These are phyloP conservation scores for Caenorhabditis briggsae DNA, from an alignment of 1,140 invertebrate genomes.

Conservation along the genomic window DNA sequence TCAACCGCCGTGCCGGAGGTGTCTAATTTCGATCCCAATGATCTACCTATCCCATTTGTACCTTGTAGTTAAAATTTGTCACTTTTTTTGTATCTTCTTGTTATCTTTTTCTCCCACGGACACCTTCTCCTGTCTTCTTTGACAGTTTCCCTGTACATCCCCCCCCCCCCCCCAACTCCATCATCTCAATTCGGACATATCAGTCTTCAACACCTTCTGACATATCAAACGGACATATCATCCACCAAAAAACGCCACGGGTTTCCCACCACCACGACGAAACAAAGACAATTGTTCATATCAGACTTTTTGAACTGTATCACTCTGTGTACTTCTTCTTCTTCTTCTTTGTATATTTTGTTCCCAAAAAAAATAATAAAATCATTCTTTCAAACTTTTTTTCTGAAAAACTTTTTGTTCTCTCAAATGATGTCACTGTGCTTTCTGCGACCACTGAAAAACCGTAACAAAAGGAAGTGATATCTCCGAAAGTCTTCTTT, in stretches of 20 bases:
- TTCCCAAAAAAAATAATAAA: neutral
- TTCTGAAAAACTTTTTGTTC: neutral
- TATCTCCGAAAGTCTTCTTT: slow-evolving; percentile 16
- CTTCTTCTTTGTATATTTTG: slow-evolving; percentile 26
- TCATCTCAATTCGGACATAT: slow-evolving; percentile 35
- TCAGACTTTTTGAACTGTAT: slow-evolving; percentile 39
- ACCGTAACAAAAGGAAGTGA: neutral
- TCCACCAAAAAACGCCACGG: neutral
- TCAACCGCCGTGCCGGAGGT: slow-evolving; percentile 34
- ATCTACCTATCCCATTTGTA: neutral
- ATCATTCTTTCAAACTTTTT: neutral
- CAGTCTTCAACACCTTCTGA: neutral
- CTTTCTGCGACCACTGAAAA: slow-evolving; percentile 5
- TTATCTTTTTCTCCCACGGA: neutral
- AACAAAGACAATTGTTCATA: slow-evolving; percentile 2
- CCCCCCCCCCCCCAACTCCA: neutral
- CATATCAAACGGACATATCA: slow-evolving; percentile 3
- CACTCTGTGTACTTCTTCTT: slow-evolving; percentile 9
- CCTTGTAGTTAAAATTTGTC: neutral
- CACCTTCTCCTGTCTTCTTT: slow-evolving; percentile 11
- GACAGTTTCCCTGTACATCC: slow-evolving; percentile 44
- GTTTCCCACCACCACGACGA: neutral
- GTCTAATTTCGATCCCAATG: slow-evolving; percentile 40
- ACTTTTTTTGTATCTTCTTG: neutral
- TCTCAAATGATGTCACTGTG: slow-evolving; percentile 16